phyloP scores from a whole-genome alignment of 2,797 vertebrate genomes.

The Tangara arthus region DNA sequence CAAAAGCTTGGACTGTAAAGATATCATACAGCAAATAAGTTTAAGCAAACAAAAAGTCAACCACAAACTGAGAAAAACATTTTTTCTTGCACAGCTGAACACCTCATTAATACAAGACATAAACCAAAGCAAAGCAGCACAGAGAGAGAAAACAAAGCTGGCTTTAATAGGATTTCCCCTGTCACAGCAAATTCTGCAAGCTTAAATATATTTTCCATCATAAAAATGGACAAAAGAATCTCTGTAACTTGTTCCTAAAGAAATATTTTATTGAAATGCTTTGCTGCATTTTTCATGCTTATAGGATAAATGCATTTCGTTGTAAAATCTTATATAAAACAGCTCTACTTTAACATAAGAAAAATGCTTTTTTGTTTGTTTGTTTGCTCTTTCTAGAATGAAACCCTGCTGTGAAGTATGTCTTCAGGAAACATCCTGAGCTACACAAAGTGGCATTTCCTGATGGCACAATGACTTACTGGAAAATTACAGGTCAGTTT shows the following conservation, averaged over 20 bases:
- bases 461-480: neutral
- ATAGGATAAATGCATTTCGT: neutral
- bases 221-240: neutral
- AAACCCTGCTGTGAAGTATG: neutral
- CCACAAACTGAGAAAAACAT: neutral
- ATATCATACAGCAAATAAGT: neutral
- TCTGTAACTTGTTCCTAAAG: neutral
- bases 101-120: neutral
- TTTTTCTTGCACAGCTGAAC: neutral
- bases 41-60: constrained; percentile 6
- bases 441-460: neutral
- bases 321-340: neutral
- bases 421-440: neutral
- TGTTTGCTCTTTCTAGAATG: neutral
- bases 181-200: neutral
- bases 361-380: neutral
- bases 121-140: neutral
- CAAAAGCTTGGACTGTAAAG: neutral
- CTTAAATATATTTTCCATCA: neutral
- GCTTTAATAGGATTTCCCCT: neutral
- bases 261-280: neutral
- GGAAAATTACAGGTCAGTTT: neutral
- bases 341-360: neutral
- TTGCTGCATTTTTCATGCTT: neutral
- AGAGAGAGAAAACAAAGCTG: neutral